These are phyloP conservation scores for Bergia sp. DNA, from an alignment of 92 coral and sea anemone genomes.

Conservation along the genomic window DNA sequence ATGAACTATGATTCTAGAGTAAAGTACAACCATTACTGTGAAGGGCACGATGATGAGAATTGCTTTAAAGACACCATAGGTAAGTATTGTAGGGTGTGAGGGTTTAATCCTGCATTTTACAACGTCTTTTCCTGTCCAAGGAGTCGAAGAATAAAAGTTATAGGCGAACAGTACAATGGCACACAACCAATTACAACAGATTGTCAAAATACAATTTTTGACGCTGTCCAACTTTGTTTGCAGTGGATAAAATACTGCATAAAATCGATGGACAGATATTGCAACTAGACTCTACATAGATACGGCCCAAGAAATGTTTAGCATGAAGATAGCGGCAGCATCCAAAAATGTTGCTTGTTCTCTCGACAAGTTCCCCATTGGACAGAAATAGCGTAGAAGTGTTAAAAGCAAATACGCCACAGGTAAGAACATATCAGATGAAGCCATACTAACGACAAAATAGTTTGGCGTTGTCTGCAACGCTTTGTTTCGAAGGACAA, in stretches of 20 bases:
- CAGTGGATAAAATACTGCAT: neutral
- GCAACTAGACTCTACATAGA: constrained; percentile 8
- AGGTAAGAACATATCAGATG: neutral
- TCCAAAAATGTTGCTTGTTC: neutral
- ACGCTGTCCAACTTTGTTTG: neutral
- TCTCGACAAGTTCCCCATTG: too few species aligned
- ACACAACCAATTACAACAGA: constrained; percentile 2
- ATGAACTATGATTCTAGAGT: constrained; percentile 8
- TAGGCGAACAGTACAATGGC: neutral
- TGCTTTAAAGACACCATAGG: neutral
- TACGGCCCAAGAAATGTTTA: neutral
- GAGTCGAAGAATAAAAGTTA: neutral
- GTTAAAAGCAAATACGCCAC: neutral
- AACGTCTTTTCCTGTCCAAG: neutral
- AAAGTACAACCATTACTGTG: neutral
- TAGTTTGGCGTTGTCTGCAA: constrained; percentile 12
- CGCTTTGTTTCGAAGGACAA: neutral
- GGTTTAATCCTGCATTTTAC: neutral
- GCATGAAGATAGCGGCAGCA: neutral
- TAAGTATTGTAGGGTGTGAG: neutral
- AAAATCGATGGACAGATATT: neutral
- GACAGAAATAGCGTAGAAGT: too few species aligned
- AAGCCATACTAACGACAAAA: neutral
- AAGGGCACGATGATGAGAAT: neutral
- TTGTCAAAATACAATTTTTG: neutral